Evolutionary conservation across 2,113 vertebrate species (phyloP).

Genomic region (Danio rerio): GRCz12tu NC_133195.1:6361001-6361500

Average conservation of each 20-base stretch:
- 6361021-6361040: not conserved
- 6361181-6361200: too few species aligned
- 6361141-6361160: too few species aligned
- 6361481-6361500: not conserved
- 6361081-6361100: not conserved
- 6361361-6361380: not conserved
- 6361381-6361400: not conserved
- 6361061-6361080: not conserved
- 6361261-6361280: not conserved
- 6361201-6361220: too few species aligned
- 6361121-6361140: not conserved
- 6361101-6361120: not conserved
- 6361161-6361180: too few species aligned
- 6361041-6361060: not conserved
- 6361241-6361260: not conserved
- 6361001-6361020: not conserved
- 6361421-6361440: not conserved
- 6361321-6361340: not conserved
- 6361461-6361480: not conserved
- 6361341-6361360: not conserved
- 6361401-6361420: not conserved
- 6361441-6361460: slow-evolving; percentile 18
- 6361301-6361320: not conserved
- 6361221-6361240: not conserved
- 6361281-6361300: not conserved